Evolutionary conservation across 2,113 vertebrate species (phyloP).

Genomic region (Cavia aperea): DNA sequence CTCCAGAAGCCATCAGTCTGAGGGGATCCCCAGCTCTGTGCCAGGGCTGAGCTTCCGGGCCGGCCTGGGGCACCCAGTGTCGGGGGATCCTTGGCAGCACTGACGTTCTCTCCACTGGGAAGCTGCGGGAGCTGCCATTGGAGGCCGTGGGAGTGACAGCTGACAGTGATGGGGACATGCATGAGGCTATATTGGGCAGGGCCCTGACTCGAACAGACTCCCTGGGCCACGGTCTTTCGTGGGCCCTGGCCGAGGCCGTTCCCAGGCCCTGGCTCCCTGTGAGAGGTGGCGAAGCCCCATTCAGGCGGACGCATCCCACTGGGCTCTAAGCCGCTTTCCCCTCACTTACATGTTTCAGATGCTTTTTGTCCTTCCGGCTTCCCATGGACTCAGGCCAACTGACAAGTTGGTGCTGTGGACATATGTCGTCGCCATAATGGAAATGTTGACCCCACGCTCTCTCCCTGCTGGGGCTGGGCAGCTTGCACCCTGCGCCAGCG

Average conservation of each 20-base stretch:
- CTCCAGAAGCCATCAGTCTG: background rate
- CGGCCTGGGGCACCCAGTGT: background rate
- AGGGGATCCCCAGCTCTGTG: background rate
- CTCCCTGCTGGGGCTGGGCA: slow-evolving; percentile 64
- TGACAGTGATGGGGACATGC: slow-evolving; percentile 55
- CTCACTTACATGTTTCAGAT: slow-evolving; percentile 68
- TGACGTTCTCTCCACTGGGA: background rate
- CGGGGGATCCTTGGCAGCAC: slow-evolving; percentile 17
- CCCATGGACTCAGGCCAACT: slow-evolving; percentile 71
- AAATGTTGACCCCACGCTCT: slow-evolving; percentile 67
- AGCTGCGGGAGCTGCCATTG: slow-evolving; percentile 55
- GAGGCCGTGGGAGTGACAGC: slow-evolving; percentile 58
- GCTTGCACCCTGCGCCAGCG: slow-evolving; percentile 44
- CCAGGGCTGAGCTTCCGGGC: background rate
- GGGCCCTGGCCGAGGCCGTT: slow-evolving; percentile 58
- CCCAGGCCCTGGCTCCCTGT: slow-evolving; percentile 63
- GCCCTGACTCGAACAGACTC: slow-evolving; percentile 54
- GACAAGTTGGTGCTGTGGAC: slow-evolving; percentile 72
- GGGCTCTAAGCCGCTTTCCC: slow-evolving; percentile 68
- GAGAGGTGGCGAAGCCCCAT: slow-evolving; percentile 67
- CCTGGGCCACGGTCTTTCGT: slow-evolving; percentile 55
- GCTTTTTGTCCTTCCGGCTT: slow-evolving; percentile 73
- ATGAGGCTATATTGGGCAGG: background rate
- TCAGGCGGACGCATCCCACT: slow-evolving; percentile 68
- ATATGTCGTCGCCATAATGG: slow-evolving; percentile 71